These are phyloP conservation scores for Idaea biselata DNA, from an alignment of 2,888 invertebrate species.

Conservation along the genomic window DNA sequence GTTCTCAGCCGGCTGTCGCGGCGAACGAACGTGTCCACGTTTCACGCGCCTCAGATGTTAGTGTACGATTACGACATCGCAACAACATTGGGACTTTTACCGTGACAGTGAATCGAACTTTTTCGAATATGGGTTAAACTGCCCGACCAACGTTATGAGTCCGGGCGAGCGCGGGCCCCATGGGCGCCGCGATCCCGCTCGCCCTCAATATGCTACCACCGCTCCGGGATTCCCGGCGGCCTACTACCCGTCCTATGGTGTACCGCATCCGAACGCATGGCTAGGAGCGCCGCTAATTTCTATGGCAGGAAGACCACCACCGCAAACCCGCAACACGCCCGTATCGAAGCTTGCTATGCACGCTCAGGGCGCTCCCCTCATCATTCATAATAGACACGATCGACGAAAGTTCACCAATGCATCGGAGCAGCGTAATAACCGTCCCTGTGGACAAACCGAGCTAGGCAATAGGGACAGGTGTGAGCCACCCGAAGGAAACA, in stretches of 20 bases:
- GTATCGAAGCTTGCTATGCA: slow-evolving; percentile 89
- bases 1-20: slow-evolving; percentile 73
- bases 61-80: slow-evolving; percentile 77
- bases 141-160: slow-evolving; percentile 71
- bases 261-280: slow-evolving; percentile 84
- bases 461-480: slow-evolving; percentile 59
- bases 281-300: slow-evolving; percentile 91
- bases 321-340: slow-evolving; percentile 69
- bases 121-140: slow-evolving; percentile 87
- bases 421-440: slow-evolving; percentile 69
- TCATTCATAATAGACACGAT: slow-evolving; percentile 84
- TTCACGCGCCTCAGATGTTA: slow-evolving; percentile 70
- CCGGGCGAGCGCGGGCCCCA: slow-evolving; percentile 79
- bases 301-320: slow-evolving; percentile 83
- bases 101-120: slow-evolving; percentile 72
- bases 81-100: slow-evolving; percentile 65
- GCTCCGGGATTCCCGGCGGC: slow-evolving; percentile 77
- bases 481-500: slow-evolving; percentile 62
- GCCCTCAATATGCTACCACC: slow-evolving; percentile 74
- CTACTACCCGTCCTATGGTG: slow-evolving; percentile 75
- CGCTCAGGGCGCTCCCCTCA: slow-evolving; percentile 92
- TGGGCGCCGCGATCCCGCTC: slow-evolving; percentile 78
- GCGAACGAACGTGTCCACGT: slow-evolving; percentile 64
- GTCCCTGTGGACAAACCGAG: slow-evolving; percentile 55
- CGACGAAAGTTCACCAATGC: slow-evolving; percentile 68